Evolutionary conservation across 2,888 invertebrate genomes (phyloP), one percentile per base, ranked within the genome.

Genomic region (Leptopilina syphax): DNA sequence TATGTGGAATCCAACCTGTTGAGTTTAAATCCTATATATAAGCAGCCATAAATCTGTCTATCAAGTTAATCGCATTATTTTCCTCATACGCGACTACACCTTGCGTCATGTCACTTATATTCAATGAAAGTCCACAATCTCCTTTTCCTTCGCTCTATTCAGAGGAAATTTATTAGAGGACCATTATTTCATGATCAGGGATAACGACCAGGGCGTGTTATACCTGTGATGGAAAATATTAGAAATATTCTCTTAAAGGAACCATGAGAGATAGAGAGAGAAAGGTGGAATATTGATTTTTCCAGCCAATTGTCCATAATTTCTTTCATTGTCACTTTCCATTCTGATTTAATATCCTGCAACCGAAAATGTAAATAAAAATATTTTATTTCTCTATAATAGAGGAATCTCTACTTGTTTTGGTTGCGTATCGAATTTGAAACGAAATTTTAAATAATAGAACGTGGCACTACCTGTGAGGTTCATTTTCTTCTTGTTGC

Each of bases 1-100:
- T 77, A 78, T 76, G 47, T 65, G 79, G 76, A 77, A 79, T 79
- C 80, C 85, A 86, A 89, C 88, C 88, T 89, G 89, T 89, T 89
- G 89, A 89, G 88, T 89, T 88, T 87, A 87, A 89, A 89, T 89
- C 88, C 86, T 18, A 63, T 78, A 83, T 50, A 50, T 83, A 83
- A 83, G 84, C 82, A 81, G 83, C 78, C 81, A 84, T 84, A 89
- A 89, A 89, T 89, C 88, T 87, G 85, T 86, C 85, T 83, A 86
- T 86, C 86, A 84, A 78, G 82, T 84, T 89, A 89, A 89, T 87
- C 89, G 88, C 88, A 89, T 89, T 89, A 89, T 87, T 88, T 81
- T 79, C 76, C 44, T 77, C 73, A 54, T 70, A 68, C 44, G 9
- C 24, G 8, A 8, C 63, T 63, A 70, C 73, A 73, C 73, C 57